Conservation (phyloP, 2,888 invertebrate genomes). For the Aporophyla nigra region DNA sequence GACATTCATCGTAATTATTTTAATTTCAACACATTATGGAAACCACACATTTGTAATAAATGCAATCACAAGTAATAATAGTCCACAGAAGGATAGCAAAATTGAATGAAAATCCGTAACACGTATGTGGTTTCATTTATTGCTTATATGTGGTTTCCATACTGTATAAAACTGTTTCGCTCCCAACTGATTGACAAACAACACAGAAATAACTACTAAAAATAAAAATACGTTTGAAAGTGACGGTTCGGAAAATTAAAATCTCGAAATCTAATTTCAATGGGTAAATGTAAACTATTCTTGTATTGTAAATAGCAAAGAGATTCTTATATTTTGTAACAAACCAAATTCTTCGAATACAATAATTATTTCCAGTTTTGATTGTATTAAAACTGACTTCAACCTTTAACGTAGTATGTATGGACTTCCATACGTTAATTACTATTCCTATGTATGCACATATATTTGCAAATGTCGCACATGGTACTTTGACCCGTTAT, state of each 20-base stretch:
- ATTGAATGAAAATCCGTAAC: no score
- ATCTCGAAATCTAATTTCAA: neutral
- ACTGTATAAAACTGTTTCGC: neutral
- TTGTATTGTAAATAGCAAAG: neutral
- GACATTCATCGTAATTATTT: no score
- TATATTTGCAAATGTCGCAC: conserved; percentile 5
- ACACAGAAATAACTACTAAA: neutral
- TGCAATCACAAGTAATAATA: no score
- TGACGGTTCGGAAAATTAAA: neutral
- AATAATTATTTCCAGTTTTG: neutral
- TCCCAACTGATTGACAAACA: neutral
- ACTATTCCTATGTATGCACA: neutral
- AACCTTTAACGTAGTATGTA: neutral
- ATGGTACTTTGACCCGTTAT: conserved; percentile 8
- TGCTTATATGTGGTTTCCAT: no score
- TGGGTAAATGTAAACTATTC: neutral
- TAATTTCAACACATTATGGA: no score
- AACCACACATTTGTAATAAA: no score
- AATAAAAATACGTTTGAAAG: neutral
- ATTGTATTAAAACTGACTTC: neutral
- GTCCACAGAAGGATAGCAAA: no score
- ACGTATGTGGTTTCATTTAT: no score
- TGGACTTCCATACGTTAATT: neutral
- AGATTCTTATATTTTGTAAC: no score
- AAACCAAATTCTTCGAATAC: no score